Percentiles rank a stretch among this genome's conserved stretches.
Conservation (phyloP, 2,888 invertebrate species). For the Callyntrura sp. region DNA sequence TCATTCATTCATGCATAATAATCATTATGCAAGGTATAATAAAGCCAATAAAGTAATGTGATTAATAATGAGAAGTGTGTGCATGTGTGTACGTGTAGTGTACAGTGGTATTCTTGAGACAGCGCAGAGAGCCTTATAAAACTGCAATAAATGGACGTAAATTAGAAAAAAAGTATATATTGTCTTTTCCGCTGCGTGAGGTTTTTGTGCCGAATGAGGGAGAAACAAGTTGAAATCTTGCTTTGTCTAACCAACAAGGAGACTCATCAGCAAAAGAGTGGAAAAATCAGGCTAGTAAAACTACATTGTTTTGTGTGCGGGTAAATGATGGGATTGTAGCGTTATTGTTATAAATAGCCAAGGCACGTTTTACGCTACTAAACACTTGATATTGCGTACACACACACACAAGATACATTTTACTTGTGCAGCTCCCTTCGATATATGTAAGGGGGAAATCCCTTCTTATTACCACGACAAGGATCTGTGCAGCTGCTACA, state of each 20-base stretch:
- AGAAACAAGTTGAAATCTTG: slow-evolving; percentile 28
- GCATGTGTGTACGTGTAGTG: not conserved
- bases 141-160: not conserved
- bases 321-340: not conserved
- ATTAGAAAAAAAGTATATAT: slow-evolving; percentile 49
- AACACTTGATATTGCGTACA: not conserved
- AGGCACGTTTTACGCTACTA: slow-evolving; percentile 51
- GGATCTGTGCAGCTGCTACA: slow-evolving; percentile 53
- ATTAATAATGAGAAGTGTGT: slow-evolving; percentile 22
- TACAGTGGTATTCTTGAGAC: not conserved
- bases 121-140: not conserved
- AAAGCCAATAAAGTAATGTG: slow-evolving; percentile 36
- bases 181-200: slow-evolving; percentile 65
- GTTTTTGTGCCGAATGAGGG: slow-evolving; percentile 58
- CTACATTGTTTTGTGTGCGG: slow-evolving; percentile 17
- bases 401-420: no score
- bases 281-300: slow-evolving; percentile 62
- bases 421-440: not conserved
- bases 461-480: slow-evolving; percentile 43
- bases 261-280: slow-evolving; percentile 46
- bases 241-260: slow-evolving; percentile 28
- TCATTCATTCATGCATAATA: slow-evolving; percentile 50
- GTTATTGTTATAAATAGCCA: slow-evolving; percentile 65
- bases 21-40: slow-evolving; percentile 56
- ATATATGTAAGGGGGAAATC: slow-evolving; percentile 4